Percentiles rank a stretch among this genome's conserved stretches.
These are phyloP conservation scores for Torymus auratus DNA, from an alignment of 2,888 invertebrate species.

Conservation along the genomic window DNA sequence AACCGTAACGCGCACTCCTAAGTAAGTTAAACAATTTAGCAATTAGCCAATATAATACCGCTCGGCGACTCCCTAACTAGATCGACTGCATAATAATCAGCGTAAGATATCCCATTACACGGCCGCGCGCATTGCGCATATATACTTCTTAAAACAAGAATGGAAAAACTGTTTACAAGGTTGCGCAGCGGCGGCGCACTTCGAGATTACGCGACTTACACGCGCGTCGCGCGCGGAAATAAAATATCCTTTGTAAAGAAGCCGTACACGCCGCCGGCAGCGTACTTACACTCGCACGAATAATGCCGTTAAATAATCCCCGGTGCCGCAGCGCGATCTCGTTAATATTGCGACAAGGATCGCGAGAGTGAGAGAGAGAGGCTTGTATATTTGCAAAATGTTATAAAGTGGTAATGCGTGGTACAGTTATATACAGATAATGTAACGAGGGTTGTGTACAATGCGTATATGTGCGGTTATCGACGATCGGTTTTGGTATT, in stretches of 20 bases:
- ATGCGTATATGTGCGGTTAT: no score
- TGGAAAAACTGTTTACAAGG: constrained; percentile 16
- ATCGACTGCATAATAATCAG: constrained; percentile 25
- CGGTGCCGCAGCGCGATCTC: neutral
- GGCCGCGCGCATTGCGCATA: neutral
- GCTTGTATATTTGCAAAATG: neutral
- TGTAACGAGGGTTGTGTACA: neutral
- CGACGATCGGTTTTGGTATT: no score
- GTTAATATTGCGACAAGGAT: constrained; percentile 19
- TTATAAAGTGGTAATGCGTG: neutral
- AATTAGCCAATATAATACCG: neutral
- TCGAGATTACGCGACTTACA: constrained; percentile 13
- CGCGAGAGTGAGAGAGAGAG: constrained; percentile 4
- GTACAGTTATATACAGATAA: neutral
- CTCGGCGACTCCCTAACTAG: neutral
- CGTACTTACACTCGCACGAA: neutral
- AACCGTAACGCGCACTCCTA: neutral
- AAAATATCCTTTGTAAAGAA: constrained; percentile 32
- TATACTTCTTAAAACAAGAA: neutral
- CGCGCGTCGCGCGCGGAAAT: constrained; percentile 22
- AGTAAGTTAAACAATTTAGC: constrained; percentile 18
- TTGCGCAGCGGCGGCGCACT: neutral
- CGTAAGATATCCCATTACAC: constrained; percentile 16
- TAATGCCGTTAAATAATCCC: no score
- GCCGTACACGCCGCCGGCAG: neutral